Conservation (phyloP, 2,797 vertebrate species). For the Muscicapa comitata region DNA sequence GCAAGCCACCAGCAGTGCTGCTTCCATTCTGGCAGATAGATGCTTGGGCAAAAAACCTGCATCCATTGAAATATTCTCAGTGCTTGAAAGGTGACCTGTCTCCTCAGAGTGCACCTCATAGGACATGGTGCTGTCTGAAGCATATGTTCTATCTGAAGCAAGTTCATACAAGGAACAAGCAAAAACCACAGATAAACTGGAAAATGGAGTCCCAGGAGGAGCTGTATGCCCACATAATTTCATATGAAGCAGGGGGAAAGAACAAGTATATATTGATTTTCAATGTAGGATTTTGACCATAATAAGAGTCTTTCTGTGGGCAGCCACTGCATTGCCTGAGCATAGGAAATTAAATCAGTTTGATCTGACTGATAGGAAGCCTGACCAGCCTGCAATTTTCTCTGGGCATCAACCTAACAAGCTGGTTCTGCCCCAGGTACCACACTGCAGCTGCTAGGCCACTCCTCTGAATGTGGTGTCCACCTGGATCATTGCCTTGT, state of each 20-base stretch:
- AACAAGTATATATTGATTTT: background rate
- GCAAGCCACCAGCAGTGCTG: background rate
- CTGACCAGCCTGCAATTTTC: background rate
- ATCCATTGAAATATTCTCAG: background rate
- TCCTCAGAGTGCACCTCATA: background rate
- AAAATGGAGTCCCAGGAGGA: background rate
- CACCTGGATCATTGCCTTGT: background rate
- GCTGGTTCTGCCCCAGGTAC: background rate
- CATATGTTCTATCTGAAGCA: background rate
- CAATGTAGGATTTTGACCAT: background rate
- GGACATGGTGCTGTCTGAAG: background rate
- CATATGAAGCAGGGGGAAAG: background rate
- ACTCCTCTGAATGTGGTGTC: fast-evolving
- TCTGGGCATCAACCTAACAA: background rate
- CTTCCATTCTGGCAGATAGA: background rate
- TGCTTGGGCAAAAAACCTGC: background rate
- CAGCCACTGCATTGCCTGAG: background rate
- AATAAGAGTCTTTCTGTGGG: background rate
- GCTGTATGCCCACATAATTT: background rate
- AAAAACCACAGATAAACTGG: background rate
- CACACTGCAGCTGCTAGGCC: background rate
- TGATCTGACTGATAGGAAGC: background rate
- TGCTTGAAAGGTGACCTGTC: background rate
- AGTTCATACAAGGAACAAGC: background rate
- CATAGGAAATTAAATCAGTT: background rate